A percentile compares a stretch with the other conserved stretches of the same genome.
phyloP scores from a whole-genome alignment of 2,113 vertebrate genomes.

The Irena cyanogastra region DNA sequence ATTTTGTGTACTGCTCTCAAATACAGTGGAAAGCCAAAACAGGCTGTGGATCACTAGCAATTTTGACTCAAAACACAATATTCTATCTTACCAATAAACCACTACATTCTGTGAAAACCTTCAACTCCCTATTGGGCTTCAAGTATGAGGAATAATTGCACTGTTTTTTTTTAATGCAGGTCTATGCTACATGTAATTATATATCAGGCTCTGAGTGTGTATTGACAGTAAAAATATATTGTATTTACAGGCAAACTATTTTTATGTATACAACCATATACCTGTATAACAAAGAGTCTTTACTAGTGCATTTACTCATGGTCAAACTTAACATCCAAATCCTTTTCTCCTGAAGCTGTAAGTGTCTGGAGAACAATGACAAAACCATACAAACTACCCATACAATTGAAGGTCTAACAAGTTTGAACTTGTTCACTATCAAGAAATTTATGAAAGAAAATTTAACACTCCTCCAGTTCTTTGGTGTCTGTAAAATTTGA shows the following conservation, averaged over 20 bases:
- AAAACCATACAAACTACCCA: neutral
- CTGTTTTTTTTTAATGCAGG: neutral
- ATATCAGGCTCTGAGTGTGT: neutral
- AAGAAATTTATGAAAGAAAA: neutral
- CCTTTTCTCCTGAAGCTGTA: neutral
- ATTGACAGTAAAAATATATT: neutral
- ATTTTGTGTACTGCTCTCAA: neutral
- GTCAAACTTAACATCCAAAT: neutral
- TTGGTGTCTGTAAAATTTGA: neutral
- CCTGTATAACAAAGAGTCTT: neutral
- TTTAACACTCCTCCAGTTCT: neutral
- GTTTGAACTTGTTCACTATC: neutral
- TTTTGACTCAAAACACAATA: neutral
- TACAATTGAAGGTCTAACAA: neutral
- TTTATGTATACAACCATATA: neutral
- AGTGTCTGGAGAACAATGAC: neutral
- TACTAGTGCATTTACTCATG: neutral
- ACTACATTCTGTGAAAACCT: neutral
- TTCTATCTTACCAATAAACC: neutral
- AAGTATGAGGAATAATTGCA: neutral
- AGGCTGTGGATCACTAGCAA: neutral
- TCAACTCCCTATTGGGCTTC: neutral
- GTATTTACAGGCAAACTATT: neutral
- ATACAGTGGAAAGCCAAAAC: neutral
- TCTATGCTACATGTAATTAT: neutral